phyloP scores from a whole-genome alignment of 2,113 vertebrate species.

The Cololabis saira region DNA sequence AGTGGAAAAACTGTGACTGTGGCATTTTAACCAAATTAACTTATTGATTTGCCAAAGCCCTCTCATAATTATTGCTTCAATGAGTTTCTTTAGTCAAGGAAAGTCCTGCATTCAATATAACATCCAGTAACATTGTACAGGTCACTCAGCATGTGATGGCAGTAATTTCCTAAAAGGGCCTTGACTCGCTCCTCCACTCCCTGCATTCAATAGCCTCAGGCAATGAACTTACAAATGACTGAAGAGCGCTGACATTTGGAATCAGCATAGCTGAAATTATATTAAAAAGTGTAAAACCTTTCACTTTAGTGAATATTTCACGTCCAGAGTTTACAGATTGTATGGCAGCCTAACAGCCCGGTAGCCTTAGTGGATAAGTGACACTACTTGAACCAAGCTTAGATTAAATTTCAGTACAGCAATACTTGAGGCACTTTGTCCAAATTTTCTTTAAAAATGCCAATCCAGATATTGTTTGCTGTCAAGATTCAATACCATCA shows the following conservation, averaged over 20 bases:
- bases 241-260: conserved; percentile 43
- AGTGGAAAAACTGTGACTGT: conserved; percentile 26
- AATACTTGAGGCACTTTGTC: conserved; percentile 13
- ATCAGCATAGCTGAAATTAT: conserved; percentile 24
- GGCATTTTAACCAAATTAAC: conserved; percentile 35
- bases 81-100: conserved; percentile 12
- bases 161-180: conserved; percentile 20
- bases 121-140: conserved; percentile 13
- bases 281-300: conserved; percentile 44
- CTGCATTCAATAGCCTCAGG: conserved; percentile 33
- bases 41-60: conserved; percentile 21
- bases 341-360: conserved; percentile 20
- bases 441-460: neutral
- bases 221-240: conserved; percentile 36
- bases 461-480: neutral
- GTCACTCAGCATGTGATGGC: conserved; percentile 18
- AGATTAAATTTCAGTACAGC: conserved; percentile 28
- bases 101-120: conserved; percentile 18
- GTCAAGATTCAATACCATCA: neutral
- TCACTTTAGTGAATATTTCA: conserved; percentile 31
- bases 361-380: conserved; percentile 37
- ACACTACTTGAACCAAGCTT: conserved; percentile 39
- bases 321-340: conserved; percentile 27
- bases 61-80: conserved; percentile 15
- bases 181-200: conserved; percentile 15